Evolutionary conservation across 2,113 vertebrate genomes (phyloP), one percentile per base, ranked within the genome.

Genomic region (Eira barbara): DNA sequence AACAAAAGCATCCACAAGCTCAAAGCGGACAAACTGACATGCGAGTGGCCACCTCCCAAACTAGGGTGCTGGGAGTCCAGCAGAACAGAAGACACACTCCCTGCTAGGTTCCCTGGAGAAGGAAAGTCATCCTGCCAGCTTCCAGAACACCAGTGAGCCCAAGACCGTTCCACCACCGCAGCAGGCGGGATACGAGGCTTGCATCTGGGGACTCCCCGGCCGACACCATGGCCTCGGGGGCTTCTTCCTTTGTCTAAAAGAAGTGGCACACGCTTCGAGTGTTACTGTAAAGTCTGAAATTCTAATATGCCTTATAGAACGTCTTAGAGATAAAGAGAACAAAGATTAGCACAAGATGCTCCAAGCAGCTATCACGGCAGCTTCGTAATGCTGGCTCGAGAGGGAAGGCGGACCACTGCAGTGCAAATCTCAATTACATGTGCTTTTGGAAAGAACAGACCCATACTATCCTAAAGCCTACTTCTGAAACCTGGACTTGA

Each of bases 241-340:
- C 83, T 91, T 97, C 83, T 84, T 94, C 88, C 39, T 97, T 82
- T 93, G 90, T 65, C 67, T 69, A 86, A 95, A 94, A 90, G 61
- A 89, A 91, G 93, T 82, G 34, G 10, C 47, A 45, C 39, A 69
- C 13, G 47, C 52, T 83, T 97, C 90, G 29, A 65, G 59, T 93
- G 47, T 91, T 71, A 82, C 25, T 20, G 34, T 52, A 23, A 89
- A 90, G 63, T 49, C 89, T 88, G 27, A 81, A 92, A 94, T 76
- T 61, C 95, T 74, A 96, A 89, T 34, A 92, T 25, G 31, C n/a
- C 96, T 34, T 89, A 86, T 0, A 71, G 17, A 27, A 89, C 96
- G 65, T 91, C 89, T 90, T 65, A 61, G 57, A 80, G 45, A 96
- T 59, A 94, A 76, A 92, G 39, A 81, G 34, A 74, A 81, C 31